Evolutionary conservation across 2,113 vertebrate genomes (phyloP).

Genomic region (Pitta sordida): DNA sequence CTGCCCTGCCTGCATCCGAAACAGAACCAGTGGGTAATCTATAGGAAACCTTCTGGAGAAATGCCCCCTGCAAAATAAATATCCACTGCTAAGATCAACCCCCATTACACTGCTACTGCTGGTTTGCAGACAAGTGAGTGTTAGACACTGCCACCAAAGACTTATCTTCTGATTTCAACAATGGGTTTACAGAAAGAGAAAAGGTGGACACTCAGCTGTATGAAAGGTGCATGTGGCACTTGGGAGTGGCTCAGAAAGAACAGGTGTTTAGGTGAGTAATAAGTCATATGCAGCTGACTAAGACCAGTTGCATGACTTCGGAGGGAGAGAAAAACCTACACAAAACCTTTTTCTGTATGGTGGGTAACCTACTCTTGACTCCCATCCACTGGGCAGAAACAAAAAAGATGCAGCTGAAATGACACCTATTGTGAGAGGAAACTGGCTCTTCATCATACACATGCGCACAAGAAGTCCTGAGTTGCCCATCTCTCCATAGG

Average conservation of each 20-base stretch:
- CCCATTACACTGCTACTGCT: not conserved
- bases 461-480: not conserved
- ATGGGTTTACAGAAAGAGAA: not conserved
- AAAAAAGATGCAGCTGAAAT: not conserved
- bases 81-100: not conserved
- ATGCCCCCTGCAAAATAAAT: not conserved
- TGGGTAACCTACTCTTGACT: not conserved
- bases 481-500: not conserved
- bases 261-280: not conserved
- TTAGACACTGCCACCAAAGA: not conserved
- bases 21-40: not conserved
- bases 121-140: not conserved
- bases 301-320: not conserved
- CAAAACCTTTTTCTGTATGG: not conserved
- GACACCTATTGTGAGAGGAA: not conserved
- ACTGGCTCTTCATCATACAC: not conserved
- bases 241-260: not conserved
- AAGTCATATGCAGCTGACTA: not conserved
- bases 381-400: not conserved
- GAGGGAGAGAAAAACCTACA: not conserved
- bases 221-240: not conserved
- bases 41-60: not conserved
- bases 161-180: not conserved
- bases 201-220: not conserved
- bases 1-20: not conserved